Evolutionary conservation across 2,888 invertebrate species (phyloP).

Genomic region (Agrotis exclamationis): DNA sequence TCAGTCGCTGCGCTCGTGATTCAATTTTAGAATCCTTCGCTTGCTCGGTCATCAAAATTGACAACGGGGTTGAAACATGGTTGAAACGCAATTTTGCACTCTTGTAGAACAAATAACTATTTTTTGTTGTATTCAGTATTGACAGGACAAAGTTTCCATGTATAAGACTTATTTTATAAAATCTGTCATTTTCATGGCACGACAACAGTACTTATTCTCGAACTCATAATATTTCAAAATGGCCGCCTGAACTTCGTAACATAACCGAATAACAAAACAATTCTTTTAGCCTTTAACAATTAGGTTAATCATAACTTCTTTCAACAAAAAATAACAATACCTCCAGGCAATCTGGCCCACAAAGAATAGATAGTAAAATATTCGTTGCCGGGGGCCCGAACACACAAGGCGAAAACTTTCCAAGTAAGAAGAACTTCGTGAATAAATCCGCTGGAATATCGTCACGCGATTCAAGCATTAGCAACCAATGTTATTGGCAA

Average conservation of each 20-base stretch:
- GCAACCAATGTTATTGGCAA: constrained; percentile 48
- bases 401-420: constrained; percentile 60
- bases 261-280: background rate
- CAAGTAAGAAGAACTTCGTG: constrained; percentile 46
- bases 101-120: too few relatives aligned
- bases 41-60: too few relatives aligned
- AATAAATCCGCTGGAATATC: constrained; percentile 40
- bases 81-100: too few relatives aligned
- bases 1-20: too few relatives aligned
- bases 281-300: constrained; percentile 16
- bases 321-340: constrained; percentile 20
- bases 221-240: background rate
- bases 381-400: constrained; percentile 27
- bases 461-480: constrained; percentile 67
- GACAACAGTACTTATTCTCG: background rate
- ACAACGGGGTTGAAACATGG: too few relatives aligned
- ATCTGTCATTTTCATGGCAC: background rate
- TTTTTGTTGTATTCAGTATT: too few relatives aligned
- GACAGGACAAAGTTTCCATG: too few relatives aligned
- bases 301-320: constrained; percentile 5
- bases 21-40: too few relatives aligned
- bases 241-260: background rate
- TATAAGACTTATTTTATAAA: too few relatives aligned
- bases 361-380: constrained; percentile 49
- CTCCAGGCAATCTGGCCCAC: constrained; percentile 30